Evolutionary conservation across 2,888 invertebrate genomes (phyloP).

Genomic region (Luperina testacea): DNA sequence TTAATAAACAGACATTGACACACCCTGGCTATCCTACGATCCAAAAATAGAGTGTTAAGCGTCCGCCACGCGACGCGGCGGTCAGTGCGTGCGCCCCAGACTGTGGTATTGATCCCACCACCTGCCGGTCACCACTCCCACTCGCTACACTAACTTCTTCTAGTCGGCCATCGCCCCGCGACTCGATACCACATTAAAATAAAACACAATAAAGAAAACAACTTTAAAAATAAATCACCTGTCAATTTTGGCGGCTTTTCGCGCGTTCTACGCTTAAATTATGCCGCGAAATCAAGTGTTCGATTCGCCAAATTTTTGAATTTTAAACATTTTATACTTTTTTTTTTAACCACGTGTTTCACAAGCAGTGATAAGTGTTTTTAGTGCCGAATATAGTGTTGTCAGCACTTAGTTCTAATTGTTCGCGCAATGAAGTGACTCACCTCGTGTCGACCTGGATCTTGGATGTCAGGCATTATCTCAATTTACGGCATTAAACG

Average conservation of each 20-base stretch:
- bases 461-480: slow-evolving; percentile 75
- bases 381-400: slow-evolving; percentile 72
- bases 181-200: slow-evolving; percentile 78
- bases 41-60: slow-evolving; percentile 80
- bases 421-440: slow-evolving; percentile 77
- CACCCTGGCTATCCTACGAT: slow-evolving; percentile 74
- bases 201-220: slow-evolving; percentile 66
- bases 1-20: slow-evolving; percentile 70
- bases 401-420: slow-evolving; percentile 72
- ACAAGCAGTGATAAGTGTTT: slow-evolving; percentile 64
- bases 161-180: slow-evolving; percentile 88
- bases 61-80: slow-evolving; percentile 77
- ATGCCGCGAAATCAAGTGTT: slow-evolving; percentile 64
- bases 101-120: slow-evolving; percentile 88
- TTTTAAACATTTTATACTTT: slow-evolving; percentile 28
- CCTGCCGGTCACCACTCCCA: slow-evolving; percentile 87
- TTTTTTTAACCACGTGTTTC: slow-evolving; percentile 66
- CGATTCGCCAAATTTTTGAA: slow-evolving; percentile 59
- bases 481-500: slow-evolving; percentile 79
- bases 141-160: slow-evolving; percentile 79
- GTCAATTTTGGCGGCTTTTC: slow-evolving; percentile 66
- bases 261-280: slow-evolving; percentile 60
- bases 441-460: slow-evolving; percentile 76
- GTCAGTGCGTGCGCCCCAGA: slow-evolving; percentile 89
- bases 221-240: slow-evolving; percentile 69